Evolutionary conservation across 2,113 vertebrate species (phyloP).

Genomic region (Otis tarda): DNA sequence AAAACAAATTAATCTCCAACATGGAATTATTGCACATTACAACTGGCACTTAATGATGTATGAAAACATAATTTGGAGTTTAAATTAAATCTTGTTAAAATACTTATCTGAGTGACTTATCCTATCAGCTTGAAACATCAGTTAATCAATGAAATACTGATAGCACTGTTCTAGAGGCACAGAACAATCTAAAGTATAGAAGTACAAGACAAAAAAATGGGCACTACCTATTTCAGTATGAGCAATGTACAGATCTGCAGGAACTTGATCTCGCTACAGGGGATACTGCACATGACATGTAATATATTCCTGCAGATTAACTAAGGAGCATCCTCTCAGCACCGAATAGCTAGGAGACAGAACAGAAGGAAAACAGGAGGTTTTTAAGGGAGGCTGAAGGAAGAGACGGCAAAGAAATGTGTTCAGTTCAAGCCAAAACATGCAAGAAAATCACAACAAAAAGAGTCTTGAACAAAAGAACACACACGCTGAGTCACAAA

Average conservation of each 20-base stretch:
- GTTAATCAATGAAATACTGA: not conserved
- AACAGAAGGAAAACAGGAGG: not conserved
- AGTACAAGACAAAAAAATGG: not conserved
- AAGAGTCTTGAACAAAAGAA: not conserved
- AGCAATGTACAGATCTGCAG: not conserved
- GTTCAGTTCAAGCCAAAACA: conserved; percentile 31
- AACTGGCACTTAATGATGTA: not conserved
- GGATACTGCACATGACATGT: not conserved
- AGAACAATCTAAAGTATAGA: not conserved
- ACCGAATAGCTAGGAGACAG: not conserved
- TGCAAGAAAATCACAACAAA: not conserved
- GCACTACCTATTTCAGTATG: not conserved
- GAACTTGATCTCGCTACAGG: not conserved
- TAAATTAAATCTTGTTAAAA: conserved; percentile 35
- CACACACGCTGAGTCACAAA: not conserved
- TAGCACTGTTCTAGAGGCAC: not conserved
- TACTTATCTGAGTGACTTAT: not conserved
- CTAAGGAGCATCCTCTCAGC: not conserved
- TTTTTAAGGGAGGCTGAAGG: not conserved
- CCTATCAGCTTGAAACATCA: not conserved
- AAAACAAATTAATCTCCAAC: not conserved
- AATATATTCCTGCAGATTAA: not conserved
- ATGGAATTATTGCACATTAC: not conserved
- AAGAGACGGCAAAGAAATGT: not conserved
- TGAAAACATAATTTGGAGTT: conserved; percentile 28